A percentile compares a stretch with the other conserved stretches of the same genome.
Evolutionary conservation across 2,888 invertebrate species (phyloP).

Genomic region (Morpho deidamia): DNA sequence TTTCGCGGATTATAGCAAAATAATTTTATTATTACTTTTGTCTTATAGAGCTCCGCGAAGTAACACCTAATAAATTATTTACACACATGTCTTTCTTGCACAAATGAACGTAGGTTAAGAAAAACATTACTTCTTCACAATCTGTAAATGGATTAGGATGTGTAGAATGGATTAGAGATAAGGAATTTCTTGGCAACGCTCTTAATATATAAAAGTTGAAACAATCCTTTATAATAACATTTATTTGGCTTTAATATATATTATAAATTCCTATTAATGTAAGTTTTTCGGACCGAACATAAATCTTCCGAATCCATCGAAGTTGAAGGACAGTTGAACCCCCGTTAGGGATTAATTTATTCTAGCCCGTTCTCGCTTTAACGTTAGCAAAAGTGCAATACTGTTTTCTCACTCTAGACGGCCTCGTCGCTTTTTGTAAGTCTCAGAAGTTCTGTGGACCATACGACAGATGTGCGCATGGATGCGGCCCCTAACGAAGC

Average conservation of each 20-base stretch:
- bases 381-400: constrained; percentile 30
- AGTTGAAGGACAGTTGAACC: constrained; percentile 48
- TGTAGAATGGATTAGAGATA: too few relatives aligned
- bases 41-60: too few relatives aligned
- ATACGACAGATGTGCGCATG: constrained; percentile 75
- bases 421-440: constrained; percentile 67
- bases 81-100: neutral
- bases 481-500: constrained; percentile 71
- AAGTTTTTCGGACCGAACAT: constrained; percentile 20
- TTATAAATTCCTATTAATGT: constrained; percentile 6
- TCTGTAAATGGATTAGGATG: neutral
- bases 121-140: neutral
- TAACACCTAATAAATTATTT: neutral
- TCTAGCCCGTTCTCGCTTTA: constrained; percentile 41
- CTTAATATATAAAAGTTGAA: neutral
- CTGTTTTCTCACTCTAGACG: constrained; percentile 45
- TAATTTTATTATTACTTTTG: too few relatives aligned
- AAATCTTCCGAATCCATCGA: constrained; percentile 47
- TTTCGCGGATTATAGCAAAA: too few relatives aligned
- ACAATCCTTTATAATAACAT: neutral
- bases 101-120: neutral
- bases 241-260: too few relatives aligned
- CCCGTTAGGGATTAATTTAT: constrained; percentile 47
- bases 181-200: neutral
- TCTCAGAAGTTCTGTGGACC: constrained; percentile 66